Evolutionary conservation across 1,140 invertebrate species (phyloP).

Genomic region (Drosophila hydei): DNA sequence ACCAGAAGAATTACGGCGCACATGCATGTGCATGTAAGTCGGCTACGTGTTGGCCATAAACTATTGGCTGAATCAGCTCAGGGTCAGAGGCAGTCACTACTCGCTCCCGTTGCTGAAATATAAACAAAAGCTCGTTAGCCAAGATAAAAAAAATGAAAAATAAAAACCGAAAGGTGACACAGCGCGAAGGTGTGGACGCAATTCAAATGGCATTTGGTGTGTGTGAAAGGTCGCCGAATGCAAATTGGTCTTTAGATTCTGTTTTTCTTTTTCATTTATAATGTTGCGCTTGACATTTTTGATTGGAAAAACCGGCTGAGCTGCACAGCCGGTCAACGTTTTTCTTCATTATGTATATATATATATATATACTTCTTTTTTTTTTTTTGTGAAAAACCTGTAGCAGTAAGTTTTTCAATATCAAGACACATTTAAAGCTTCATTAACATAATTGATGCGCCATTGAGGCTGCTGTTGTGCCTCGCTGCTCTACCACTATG

Average conservation of each 20-base stretch:
- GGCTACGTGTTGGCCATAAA: constrained; percentile 62
- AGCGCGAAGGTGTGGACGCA: constrained; percentile 45
- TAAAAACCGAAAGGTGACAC: constrained; percentile 38
- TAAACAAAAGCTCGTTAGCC: constrained; percentile 47
- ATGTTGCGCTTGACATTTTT: constrained; percentile 50
- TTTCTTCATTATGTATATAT: constrained; percentile 5
- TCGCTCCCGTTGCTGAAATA: constrained; percentile 22
- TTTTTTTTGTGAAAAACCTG: constrained; percentile 24
- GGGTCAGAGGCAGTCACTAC: constrained; percentile 48
- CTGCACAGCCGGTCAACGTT: constrained; percentile 44
- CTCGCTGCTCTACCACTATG: constrained; percentile 53
- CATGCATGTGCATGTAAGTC: constrained; percentile 13
- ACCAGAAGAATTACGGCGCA: constrained; percentile 12
- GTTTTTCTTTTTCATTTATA: constrained; percentile 15
- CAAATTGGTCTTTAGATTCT: constrained; percentile 60
- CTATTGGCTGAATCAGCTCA: constrained; percentile 65
- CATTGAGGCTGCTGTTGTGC: constrained; percentile 55
- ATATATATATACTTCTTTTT: too few species aligned
- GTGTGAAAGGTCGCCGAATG: constrained; percentile 69
- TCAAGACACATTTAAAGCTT: constrained; percentile 76
- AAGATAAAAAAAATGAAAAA: constrained; percentile 41
- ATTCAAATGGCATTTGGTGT: constrained; percentile 1
- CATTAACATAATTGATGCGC: constrained; percentile 82
- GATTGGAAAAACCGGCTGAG: constrained; percentile 56
- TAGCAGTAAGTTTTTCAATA: constrained; percentile 61